Conservation (phyloP, 2,113 vertebrate genomes). For the Strigops habroptila region DNA sequence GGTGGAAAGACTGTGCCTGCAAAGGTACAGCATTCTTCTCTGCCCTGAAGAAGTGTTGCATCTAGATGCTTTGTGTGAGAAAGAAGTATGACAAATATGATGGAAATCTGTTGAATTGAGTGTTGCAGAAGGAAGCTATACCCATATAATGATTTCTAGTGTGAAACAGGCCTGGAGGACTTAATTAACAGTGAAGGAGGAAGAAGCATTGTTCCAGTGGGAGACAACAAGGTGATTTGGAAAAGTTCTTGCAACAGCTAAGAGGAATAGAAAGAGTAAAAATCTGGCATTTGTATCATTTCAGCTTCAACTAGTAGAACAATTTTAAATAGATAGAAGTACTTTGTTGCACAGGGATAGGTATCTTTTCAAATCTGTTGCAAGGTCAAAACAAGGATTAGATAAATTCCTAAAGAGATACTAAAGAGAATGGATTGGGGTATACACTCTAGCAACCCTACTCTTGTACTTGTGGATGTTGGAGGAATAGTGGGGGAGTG, state of each 20-base stretch:
- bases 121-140: neutral
- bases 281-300: neutral
- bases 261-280: neutral
- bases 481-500: neutral
- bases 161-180: neutral
- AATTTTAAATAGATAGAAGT: neutral
- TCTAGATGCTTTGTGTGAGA: neutral
- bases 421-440: neutral
- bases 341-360: neutral
- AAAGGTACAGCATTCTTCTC: neutral
- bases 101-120: neutral
- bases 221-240: conserved; percentile 8
- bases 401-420: neutral
- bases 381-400: neutral
- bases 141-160: neutral
- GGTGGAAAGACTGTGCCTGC: neutral
- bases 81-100: neutral
- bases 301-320: neutral
- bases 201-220: neutral
- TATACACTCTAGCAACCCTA: neutral
- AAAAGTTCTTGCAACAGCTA: neutral
- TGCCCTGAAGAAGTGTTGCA: neutral
- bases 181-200: neutral
- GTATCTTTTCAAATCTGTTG: neutral
- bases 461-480: neutral